These are phyloP conservation scores for Paedocypris sp. DNA, from an alignment of 2,113 vertebrate species.

Conservation along the genomic window DNA sequence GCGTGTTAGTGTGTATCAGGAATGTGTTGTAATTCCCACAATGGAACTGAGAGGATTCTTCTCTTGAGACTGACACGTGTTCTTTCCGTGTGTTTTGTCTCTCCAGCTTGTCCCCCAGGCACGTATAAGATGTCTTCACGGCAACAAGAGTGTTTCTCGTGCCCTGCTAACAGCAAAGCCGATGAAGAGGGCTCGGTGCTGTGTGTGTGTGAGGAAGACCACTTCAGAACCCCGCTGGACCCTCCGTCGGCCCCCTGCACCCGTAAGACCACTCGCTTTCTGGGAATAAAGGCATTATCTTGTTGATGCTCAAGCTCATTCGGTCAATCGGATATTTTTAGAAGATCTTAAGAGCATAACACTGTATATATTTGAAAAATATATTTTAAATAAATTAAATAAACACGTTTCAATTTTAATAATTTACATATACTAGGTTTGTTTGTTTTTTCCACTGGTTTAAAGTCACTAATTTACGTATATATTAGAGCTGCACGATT, in stretches of 20 bases:
- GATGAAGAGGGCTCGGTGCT: slow-evolving; percentile 77
- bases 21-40: neutral
- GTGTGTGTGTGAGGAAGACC: slow-evolving; percentile 80
- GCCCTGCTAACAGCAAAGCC: slow-evolving; percentile 80
- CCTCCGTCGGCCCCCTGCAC: slow-evolving; percentile 84
- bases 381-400: no score
- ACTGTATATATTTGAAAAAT: no score
- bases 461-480: no score
- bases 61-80: neutral
- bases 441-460: no score
- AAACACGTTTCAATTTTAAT: no score
- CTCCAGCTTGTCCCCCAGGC: slow-evolving; percentile 75
- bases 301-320: no score
- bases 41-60: neutral
- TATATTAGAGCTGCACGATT: no score
- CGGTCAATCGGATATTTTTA: no score
- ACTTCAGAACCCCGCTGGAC: slow-evolving; percentile 79
- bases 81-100: neutral
- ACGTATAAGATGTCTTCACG: slow-evolving; percentile 84
- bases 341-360: no score
- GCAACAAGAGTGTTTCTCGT: slow-evolving; percentile 79
- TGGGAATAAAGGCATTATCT: neutral
- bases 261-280: slow-evolving; percentile 53
- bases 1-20: neutral
- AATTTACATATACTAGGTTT: no score